Evolutionary conservation across 1,140 invertebrate genomes (phyloP).

Genomic region (Stegodyphus dumicola): DNA sequence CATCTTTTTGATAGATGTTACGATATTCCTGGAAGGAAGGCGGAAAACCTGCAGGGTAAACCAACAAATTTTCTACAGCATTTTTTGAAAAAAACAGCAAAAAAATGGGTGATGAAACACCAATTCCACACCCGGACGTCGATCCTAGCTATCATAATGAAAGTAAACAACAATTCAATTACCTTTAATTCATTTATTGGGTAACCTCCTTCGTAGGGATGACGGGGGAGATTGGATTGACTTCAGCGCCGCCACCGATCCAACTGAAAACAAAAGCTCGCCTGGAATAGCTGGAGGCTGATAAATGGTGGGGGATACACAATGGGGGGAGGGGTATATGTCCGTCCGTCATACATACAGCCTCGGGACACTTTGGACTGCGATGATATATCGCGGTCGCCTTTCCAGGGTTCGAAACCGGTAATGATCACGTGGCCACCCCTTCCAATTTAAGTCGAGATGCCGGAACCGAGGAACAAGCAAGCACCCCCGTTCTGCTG

Average conservation of each 20-base stretch:
- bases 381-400: conserved; percentile 51
- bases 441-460: conserved; percentile 58
- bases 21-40: too few species aligned
- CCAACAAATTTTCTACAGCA: too few species aligned
- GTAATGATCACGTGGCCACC: conserved; percentile 58
- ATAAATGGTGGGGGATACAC: conserved; percentile 26
- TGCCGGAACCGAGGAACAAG: conserved; percentile 46
- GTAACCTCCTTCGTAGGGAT: conserved; percentile 11
- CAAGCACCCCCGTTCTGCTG: conserved; percentile 29
- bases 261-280: conserved; percentile 28
- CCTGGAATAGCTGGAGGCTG: conserved; percentile 28
- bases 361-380: conserved; percentile 2
- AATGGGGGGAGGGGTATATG: conserved; percentile 3
- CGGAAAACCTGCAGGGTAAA: too few species aligned
- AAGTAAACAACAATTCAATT: conserved; percentile 51
- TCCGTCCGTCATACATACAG: conserved; percentile 47
- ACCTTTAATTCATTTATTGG: conserved; percentile 47
- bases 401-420: conserved; percentile 29
- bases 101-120: background rate
- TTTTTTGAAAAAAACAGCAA: background rate
- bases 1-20: too few species aligned
- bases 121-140: background rate
- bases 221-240: background rate
- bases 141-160: background rate
- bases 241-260: background rate